Conservation (phyloP, 2,888 invertebrate genomes). For the Epirrhoe tristata region DNA sequence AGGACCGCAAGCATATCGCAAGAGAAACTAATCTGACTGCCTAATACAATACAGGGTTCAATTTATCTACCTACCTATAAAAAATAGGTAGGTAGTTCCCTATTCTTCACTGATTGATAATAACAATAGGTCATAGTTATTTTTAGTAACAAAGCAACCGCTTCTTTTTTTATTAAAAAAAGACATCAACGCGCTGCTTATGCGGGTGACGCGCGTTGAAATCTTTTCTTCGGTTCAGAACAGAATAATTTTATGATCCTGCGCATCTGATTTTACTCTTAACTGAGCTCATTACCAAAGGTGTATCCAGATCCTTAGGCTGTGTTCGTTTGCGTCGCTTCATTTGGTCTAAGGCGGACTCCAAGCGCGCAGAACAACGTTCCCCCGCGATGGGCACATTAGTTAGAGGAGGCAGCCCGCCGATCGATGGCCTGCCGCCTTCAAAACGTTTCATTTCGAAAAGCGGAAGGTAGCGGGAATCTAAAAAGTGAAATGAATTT, state of each 20-base stretch:
- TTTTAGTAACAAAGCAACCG: too few relatives aligned
- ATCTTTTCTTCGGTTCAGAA: slow-evolving; percentile 2
- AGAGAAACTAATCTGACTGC: too few relatives aligned
- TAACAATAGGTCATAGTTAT: too few relatives aligned
- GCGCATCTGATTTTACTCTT: background rate
- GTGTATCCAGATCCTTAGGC: slow-evolving; percentile 76
- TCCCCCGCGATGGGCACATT: slow-evolving; percentile 76
- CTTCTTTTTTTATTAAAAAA: slow-evolving; percentile 6
- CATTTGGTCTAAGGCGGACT: slow-evolving; percentile 88
- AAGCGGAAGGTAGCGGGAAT: slow-evolving; percentile 75
- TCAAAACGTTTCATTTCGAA: slow-evolving; percentile 77
- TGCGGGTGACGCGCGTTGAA: background rate
- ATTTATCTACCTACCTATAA: too few relatives aligned
- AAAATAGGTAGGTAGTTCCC: too few relatives aligned
- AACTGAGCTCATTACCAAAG: slow-evolving; percentile 61
- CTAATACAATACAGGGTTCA: too few relatives aligned
- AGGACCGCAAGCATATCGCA: too few relatives aligned
- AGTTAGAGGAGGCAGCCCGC: slow-evolving; percentile 69
- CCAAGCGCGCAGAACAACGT: slow-evolving; percentile 87
- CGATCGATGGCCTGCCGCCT: slow-evolving; percentile 62
- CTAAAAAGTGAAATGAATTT: slow-evolving; percentile 55
- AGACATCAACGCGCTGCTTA: slow-evolving; percentile 22
- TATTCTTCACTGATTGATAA: too few relatives aligned
- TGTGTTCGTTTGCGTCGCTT: slow-evolving; percentile 84
- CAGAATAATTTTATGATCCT: background rate